Base-by-base conservation (phyloP, 2,888 invertebrate genomes). In the Dryococelus australis region DNA sequence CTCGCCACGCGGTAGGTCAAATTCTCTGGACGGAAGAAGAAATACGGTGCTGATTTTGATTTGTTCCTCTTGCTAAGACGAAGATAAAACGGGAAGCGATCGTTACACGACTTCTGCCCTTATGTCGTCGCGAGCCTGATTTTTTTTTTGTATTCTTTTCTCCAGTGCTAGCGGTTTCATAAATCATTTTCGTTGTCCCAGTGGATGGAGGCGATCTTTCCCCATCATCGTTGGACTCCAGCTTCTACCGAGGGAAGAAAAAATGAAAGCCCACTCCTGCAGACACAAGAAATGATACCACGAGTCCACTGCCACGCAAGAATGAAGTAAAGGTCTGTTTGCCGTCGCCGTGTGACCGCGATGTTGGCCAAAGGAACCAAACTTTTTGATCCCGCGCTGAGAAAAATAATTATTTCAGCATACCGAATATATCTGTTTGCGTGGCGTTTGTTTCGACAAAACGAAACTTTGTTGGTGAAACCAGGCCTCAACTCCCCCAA, bases 121-220 rank as follows among this genome's bases (percentile, higher is more conserved):
- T 65, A n/a, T 20, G 65, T 65, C 65, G n/a, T 65, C n/a, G 1
- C n/a, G 20, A 65, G n/a, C 20, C 12, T 10, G 65, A 65, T 20
- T 9, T 65, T 9, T n/a, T 24, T 65, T n/a, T 65, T 65, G 10
- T 24, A 1, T 24, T 24, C n/a, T 24, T 8, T n/a, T 65, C 65
- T 16, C 16, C n/a, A 0, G 65, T 16, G 65, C 13, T 20, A 65
- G 24, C 24, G 65, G 65, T 65, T 65, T 65, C 65, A 65, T 65
- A 65, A 65, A 65, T 65, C 65, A 65, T 65, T 65, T 65, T 65
- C 65, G 65, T 65, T 24, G 65, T 65, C 65, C 65, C 65, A 65
- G 20, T 65, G 20, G 65, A 65, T n/a, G 65, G 0, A 8, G n/a
- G 65, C 16, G 65, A 65, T 65, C 65, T 20, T 24, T 65, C 65